Evolutionary conservation across 1,140 invertebrate genomes (phyloP).

Genomic region (Drosophila sproati): DNA sequence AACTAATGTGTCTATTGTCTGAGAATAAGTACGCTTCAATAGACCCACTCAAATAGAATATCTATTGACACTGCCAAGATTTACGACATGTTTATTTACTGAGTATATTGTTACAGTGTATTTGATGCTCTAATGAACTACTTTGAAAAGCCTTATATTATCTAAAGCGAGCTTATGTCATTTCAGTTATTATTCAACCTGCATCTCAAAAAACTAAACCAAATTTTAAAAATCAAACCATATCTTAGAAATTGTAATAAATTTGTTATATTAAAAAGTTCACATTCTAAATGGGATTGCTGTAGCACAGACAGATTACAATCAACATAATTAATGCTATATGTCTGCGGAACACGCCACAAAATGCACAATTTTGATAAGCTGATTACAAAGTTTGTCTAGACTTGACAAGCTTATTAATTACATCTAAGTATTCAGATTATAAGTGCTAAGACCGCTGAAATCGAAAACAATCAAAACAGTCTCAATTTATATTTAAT

Average conservation of each 20-base stretch:
- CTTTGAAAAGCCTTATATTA: too few species aligned
- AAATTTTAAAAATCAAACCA: too few species aligned
- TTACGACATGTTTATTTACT: not conserved
- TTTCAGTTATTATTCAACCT: too few species aligned
- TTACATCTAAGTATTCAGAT: constrained; percentile 16
- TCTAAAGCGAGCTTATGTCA: too few species aligned
- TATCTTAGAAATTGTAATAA: too few species aligned
- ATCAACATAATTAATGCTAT: too few species aligned
- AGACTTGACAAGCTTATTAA: constrained; percentile 3
- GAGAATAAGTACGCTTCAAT: not conserved
- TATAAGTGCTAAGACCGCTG: not conserved
- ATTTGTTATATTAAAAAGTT: too few species aligned
- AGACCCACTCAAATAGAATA: not conserved
- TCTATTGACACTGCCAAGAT: not conserved
- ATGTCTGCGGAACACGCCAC: too few species aligned
- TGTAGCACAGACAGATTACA: too few species aligned
- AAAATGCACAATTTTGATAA: not conserved
- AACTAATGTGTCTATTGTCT: constrained; percentile 45
- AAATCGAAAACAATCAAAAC: constrained; percentile 39
- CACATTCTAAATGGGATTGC: too few species aligned
- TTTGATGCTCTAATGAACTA: too few species aligned
- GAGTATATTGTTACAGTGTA: not conserved
- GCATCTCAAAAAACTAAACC: too few species aligned
- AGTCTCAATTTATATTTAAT: constrained; percentile 44
- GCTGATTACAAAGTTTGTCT: not conserved